Evolutionary conservation across 2,888 invertebrate genomes (phyloP).

Genomic region (Plagiodera versicolora): DNA sequence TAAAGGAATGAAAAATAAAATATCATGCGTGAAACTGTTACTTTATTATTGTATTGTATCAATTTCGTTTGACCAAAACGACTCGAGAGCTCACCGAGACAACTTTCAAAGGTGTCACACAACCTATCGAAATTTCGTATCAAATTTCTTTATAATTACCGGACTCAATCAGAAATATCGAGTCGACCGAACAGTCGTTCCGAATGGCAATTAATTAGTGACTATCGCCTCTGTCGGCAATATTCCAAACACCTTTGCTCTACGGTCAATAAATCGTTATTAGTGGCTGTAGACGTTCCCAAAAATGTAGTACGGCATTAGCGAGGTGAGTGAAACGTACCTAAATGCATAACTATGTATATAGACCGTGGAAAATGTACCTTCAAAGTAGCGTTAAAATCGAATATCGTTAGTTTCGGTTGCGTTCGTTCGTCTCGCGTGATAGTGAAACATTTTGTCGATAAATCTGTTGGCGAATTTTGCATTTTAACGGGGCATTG

Average conservation of each 20-base stretch:
- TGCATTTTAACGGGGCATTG: constrained; percentile 22
- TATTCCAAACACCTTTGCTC: neutral
- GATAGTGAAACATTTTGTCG: constrained; percentile 23
- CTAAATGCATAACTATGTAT: constrained; percentile 1
- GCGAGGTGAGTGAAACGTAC: constrained; percentile 2
- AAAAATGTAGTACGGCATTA: neutral
- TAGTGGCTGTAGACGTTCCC: neutral
- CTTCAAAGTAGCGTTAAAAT: constrained; percentile 17
- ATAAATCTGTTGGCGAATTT: constrained; percentile 31
- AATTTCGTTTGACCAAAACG: no score
- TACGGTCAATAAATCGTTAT: neutral
- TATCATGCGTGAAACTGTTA: no score
- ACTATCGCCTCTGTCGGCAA: neutral
- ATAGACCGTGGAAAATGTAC: constrained; percentile 11
- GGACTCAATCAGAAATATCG: neutral
- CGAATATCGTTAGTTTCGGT: constrained; percentile 25
- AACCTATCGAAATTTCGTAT: no score
- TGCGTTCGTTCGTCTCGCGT: constrained; percentile 22
- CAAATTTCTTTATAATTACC: neutral
- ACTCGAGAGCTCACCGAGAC: no score
- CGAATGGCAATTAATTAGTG: neutral
- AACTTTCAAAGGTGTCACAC: no score
- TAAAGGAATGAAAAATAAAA: no score
- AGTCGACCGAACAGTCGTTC: neutral
- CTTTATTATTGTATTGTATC: no score